Evolutionary conservation across 2,113 vertebrate genomes (phyloP), one percentile per base, ranked within the genome.

Genomic region (Cebidichthys violaceus): DNA sequence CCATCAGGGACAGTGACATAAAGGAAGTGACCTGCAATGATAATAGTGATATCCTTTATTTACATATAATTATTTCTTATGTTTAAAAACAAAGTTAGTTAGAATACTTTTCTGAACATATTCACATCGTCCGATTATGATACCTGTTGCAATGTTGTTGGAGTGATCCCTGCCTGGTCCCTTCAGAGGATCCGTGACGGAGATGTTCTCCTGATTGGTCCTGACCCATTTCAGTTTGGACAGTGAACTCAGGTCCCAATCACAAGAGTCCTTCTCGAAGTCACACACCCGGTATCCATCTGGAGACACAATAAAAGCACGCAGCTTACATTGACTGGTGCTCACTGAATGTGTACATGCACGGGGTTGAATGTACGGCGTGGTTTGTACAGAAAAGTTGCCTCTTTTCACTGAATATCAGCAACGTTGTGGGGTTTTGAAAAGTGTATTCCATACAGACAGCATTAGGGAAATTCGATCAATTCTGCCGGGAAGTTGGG

Each of bases 141-240:
- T 76, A 98, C 98, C 97, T 75, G 88, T 29, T 0, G 64, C 81
- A 3, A 90, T 96, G 92, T 96, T 97, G 1, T 0, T 93, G 87
- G 95, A 97, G 89, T 99, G 97, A 92, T 99, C 98, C 54, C 97
- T 91, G 2, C 82, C 90, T 0, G 97, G 97, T 68, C 94, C 90
- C 75, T 86, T 37, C 0, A 86, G 1, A 41, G 57, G 76, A 41
- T 90, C 83, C 0, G 69, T 64, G n/a, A 29, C 8, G 5, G 94
- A 92, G 47, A 95, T 88, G 5, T 77, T 72, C 29, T 74, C 11
- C 86, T 96, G 95, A 89, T 8, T 92, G 6, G 88, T 93, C 73
- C 90, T 68, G 3, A 39, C 65, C 94, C 94, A 96, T 60, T 70
- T 83, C 15, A 96, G 86, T 2, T 0, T 0, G 39, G 95, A 94